Evolutionary conservation across 2,888 invertebrate genomes (phyloP), one percentile per base, ranked within the genome.

Genomic region (Leucania comma): DNA sequence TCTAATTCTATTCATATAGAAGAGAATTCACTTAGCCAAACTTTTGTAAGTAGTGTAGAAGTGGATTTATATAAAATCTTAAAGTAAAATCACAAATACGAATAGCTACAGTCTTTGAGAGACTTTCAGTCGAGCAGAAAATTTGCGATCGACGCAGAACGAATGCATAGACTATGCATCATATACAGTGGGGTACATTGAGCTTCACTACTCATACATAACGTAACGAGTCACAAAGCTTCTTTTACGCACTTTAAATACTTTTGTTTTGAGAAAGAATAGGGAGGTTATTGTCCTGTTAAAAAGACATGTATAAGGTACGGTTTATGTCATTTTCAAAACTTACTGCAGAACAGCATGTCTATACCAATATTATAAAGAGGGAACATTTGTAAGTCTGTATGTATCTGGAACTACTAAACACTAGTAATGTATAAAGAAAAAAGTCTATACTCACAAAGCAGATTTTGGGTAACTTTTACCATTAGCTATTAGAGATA

Each of bases 141-240:
- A 87, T 84, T 85, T 88, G 81, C 79, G 77, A 87, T 69, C 74
- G 64, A 76, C 62, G 81, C 79, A 79, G 69, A 84, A 84, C 83
- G 79, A 78, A 81, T 82, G 72, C 85, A 86, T 86, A n/a, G n/a
- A n/a, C 87, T 75, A 84, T 82, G 72, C 85, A 86, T 86, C 87
- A 85, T 81, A 83, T 85, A 73, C 80, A 76, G 84, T 86, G 78
- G 81, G 80, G 78, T 58, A 77, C 59, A 74, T 76, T 56, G 59
- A 82, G 72, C 72, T 81, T 66, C 50, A 69, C 59, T 78, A 51
- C 70, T 78, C 78, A 75, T 79, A 82, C 79, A 84, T 81, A 76
- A 76, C 60, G 59, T 63, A 69, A 50, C n/a, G 22, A 57, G 35
- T 35, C 6, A 9, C 68, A 42, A 29, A 71, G 70, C 67, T 61